phyloP scores from a whole-genome alignment of 2,797 vertebrate genomes.

The Hybognathus amarus region DNA sequence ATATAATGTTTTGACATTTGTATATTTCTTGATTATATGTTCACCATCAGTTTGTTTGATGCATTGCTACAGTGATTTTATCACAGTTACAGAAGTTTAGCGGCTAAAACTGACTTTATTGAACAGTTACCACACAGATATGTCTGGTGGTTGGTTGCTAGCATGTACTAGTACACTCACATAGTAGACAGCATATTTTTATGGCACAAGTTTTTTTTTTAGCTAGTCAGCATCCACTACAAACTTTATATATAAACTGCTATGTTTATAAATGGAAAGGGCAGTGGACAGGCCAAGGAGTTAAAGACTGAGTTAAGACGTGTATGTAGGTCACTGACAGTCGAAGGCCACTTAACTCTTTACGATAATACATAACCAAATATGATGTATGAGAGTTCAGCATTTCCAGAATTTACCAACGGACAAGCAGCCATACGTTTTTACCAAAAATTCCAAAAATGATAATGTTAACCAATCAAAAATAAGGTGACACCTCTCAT shows the following conservation, averaged over 20 bases:
- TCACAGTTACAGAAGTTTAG: neutral
- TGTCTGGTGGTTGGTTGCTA: neutral
- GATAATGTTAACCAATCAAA: neutral
- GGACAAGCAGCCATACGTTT: too few relatives aligned
- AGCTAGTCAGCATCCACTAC: neutral
- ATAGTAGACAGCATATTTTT: neutral
- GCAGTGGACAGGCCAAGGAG: slow-evolving; percentile 7
- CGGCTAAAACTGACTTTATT: neutral
- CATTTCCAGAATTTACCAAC: neutral
- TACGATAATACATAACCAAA: neutral
- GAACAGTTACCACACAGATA: too few relatives aligned
- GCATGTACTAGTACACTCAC: too few relatives aligned
- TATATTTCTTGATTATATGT: too few relatives aligned
- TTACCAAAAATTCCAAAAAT: neutral
- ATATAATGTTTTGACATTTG: too few relatives aligned
- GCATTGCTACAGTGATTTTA: neutral
- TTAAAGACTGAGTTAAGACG: slow-evolving; percentile 14
- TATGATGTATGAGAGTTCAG: neutral
- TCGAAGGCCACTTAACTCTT: neutral
- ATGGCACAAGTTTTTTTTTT: neutral
- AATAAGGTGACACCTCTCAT: too few relatives aligned
- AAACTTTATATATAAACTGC: neutral
- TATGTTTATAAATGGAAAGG: slow-evolving; percentile 2
- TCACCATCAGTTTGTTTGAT: neutral
- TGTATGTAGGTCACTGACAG: slow-evolving; percentile 16